Evolutionary conservation across 1,140 invertebrate species (phyloP).

Genomic region (Drosophila simulans): DNA sequence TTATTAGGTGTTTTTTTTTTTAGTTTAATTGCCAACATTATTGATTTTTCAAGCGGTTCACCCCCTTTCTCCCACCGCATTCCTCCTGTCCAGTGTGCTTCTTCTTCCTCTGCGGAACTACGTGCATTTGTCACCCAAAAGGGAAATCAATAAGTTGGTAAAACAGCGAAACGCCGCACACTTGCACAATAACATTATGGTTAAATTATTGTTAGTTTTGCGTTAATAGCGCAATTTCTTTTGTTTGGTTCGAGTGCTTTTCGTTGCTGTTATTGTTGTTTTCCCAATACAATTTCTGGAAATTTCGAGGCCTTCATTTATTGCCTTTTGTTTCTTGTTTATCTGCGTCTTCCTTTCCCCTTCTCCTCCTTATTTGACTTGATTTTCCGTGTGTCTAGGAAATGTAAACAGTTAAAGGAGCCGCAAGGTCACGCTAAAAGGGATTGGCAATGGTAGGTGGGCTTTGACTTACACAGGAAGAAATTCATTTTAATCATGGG

Average conservation of each 20-base stretch:
- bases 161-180: constrained; percentile 51
- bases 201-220: neutral
- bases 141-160: constrained; percentile 72
- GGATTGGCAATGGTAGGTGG: constrained; percentile 8
- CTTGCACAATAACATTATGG: constrained; percentile 5
- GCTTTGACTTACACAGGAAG: neutral
- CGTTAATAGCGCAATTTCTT: neutral
- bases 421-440: constrained; percentile 26
- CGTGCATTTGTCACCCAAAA: constrained; percentile 60
- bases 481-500: neutral
- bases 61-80: neutral
- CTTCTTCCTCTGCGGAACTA: constrained; percentile 20
- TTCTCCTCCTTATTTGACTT: neutral
- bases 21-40: constrained; percentile 38
- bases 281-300: neutral
- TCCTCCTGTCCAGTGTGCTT: constrained; percentile 2
- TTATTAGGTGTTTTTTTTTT: constrained; percentile 31
- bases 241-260: neutral
- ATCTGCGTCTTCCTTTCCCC: neutral
- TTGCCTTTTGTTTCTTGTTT: constrained; percentile 3
- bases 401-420: constrained; percentile 21
- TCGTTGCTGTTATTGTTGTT: neutral
- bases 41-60: constrained; percentile 39
- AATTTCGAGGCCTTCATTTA: constrained; percentile 1
- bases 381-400: constrained; percentile 1